phyloP scores from a whole-genome alignment of 1,140 invertebrate species.

The Oreohelix idahoensis region DNA sequence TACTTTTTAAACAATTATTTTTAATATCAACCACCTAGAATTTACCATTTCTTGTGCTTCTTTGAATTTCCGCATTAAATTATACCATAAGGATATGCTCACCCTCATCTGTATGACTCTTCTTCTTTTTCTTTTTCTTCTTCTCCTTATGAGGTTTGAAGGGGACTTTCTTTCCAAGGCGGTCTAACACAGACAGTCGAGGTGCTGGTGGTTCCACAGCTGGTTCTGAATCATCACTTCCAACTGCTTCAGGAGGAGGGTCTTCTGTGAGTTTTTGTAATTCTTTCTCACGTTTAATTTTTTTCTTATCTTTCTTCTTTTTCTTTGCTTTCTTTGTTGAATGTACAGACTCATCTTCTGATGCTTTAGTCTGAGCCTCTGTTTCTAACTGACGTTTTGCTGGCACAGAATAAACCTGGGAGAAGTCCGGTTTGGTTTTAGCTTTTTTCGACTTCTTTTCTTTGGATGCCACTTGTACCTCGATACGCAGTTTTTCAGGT shows the following conservation, averaged over 20 bases:
- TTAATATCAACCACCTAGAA: background rate
- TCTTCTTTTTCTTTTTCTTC: conserved; percentile 38
- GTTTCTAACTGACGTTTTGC: conserved; percentile 27
- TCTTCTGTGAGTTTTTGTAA: background rate
- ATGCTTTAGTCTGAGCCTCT: background rate
- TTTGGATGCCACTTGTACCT: conserved; percentile 13
- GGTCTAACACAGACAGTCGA: conserved; percentile 20
- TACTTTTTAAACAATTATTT: background rate
- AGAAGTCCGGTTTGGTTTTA: conserved; percentile 33
- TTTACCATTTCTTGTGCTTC: background rate
- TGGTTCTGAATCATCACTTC: background rate
- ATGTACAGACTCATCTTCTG: background rate
- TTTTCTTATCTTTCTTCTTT: conserved; percentile 34
- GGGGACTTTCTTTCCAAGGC: conserved; percentile 29
- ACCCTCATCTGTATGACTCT: conserved; percentile 26
- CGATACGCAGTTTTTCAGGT: conserved; percentile 23
- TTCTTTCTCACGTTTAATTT: background rate
- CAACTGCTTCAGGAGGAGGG: background rate
- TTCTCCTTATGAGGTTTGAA: conserved; percentile 7
- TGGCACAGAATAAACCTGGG: conserved; percentile 29
- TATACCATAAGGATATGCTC: conserved; percentile 35
- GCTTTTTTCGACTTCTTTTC: conserved; percentile 10
- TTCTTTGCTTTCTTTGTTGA: conserved; percentile 25
- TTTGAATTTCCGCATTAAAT: background rate
- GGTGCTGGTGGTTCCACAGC: conserved; percentile 1